Evolutionary conservation across 2,888 invertebrate genomes (phyloP), one percentile per base, ranked within the genome.

Genomic region (Gisinianus flammeolus): DNA sequence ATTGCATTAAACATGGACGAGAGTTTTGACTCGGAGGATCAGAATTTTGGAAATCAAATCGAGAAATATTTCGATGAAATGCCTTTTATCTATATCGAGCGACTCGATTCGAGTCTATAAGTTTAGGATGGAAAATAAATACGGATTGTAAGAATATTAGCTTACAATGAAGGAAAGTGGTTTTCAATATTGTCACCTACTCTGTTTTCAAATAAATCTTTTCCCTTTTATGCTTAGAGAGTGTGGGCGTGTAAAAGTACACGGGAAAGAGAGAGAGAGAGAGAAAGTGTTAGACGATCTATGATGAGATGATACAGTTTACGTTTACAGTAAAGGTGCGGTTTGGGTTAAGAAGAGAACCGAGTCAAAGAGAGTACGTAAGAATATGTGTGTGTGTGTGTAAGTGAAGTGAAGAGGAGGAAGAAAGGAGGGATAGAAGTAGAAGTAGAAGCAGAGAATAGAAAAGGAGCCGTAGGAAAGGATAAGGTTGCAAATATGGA

Each of bases 61-160:
- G n/a, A n/a, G n/a, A n/a, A n/a, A n/a, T n/a, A n/a, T n/a, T n/a
- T n/a, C n/a, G n/a, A n/a, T n/a, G n/a, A n/a, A n/a, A n/a, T n/a
- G n/a, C n/a, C n/a, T n/a, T n/a, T n/a, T n/a, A n/a, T n/a, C n/a
- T n/a, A n/a, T n/a, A n/a, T n/a, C n/a, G n/a, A n/a, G n/a, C n/a
- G n/a, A n/a, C n/a, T n/a, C n/a, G n/a, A n/a, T n/a, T n/a, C n/a
- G n/a, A n/a, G n/a, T n/a, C n/a, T n/a, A n/a, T n/a, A n/a, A n/a
- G n/a, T n/a, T n/a, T n/a, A n/a, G n/a, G n/a, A n/a, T n/a, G n/a
- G n/a, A n/a, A n/a, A n/a, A n/a, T n/a, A n/a, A n/a, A n/a, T n/a
- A n/a, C n/a, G n/a, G n/a, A n/a, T n/a, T n/a, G n/a, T n/a, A n/a
- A 35, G 44, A 68, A 68, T 68, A 68, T 68, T 68, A 68, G 33